phyloP scores from a whole-genome alignment of 2,113 vertebrate species.

The Felis chaus region DNA sequence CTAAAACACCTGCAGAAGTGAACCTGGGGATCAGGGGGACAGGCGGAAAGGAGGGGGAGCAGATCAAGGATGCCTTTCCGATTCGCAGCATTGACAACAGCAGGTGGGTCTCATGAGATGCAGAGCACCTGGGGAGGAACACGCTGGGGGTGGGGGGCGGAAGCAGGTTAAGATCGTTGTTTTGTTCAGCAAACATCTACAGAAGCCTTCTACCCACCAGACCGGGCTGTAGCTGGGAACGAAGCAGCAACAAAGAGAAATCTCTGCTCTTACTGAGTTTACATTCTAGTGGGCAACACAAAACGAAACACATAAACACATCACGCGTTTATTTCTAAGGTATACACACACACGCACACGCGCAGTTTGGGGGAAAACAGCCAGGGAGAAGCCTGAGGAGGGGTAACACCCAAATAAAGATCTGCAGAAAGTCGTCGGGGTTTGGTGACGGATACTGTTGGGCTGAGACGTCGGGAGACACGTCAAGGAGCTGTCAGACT shows the following conservation, averaged over 20 bases:
- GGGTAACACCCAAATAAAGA: not conserved
- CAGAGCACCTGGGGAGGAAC: not conserved
- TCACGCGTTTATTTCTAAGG: too few species aligned
- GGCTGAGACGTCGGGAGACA: not conserved
- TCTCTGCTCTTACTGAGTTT: too few species aligned
- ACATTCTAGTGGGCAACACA: not conserved
- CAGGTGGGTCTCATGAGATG: not conserved
- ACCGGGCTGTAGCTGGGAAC: too few species aligned
- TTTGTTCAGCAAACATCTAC: not conserved
- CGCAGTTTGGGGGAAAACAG: not conserved
- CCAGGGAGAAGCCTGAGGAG: not conserved
- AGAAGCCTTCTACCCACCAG: not conserved
- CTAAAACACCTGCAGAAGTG: not conserved
- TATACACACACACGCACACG: too few species aligned
- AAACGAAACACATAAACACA: not conserved
- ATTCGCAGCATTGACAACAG: not conserved
- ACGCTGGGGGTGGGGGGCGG: too few species aligned
- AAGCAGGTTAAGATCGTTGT: not conserved
- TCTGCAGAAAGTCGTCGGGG: not conserved
- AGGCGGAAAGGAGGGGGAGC: not conserved
- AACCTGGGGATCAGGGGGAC: not conserved
- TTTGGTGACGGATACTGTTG: accelerated
- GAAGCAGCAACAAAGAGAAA: not conserved
- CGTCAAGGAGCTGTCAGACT: not conserved
- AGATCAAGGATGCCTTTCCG: not conserved